Percentiles rank a stretch among this genome's conserved stretches.
phyloP scores from a whole-genome alignment of 2,113 vertebrate species.

The Apistogramma diplotaenia region DNA sequence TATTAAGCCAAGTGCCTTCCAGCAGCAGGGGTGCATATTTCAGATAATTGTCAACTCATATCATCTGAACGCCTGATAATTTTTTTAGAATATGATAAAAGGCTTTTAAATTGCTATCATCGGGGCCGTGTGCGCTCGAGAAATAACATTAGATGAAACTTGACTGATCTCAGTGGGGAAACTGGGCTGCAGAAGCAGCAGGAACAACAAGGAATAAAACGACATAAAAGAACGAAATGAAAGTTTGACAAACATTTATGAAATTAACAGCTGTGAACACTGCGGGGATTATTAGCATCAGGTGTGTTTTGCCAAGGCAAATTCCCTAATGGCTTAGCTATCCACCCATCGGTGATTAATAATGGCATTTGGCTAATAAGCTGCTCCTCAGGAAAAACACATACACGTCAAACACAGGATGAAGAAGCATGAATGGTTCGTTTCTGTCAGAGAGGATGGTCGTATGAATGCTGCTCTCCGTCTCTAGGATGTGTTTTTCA shows the following conservation, averaged over 20 bases:
- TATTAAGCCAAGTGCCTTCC: not conserved
- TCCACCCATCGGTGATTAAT: slow-evolving; percentile 29
- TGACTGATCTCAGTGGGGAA: slow-evolving; percentile 36
- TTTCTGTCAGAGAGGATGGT: not conserved
- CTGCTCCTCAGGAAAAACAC: not conserved
- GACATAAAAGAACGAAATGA: not conserved
- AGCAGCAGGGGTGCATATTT: slow-evolving; percentile 19
- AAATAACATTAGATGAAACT: slow-evolving; percentile 27
- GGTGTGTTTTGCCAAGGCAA: not conserved
- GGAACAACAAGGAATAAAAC: not conserved
- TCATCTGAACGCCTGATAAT: slow-evolving; percentile 6
- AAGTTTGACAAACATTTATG: slow-evolving; percentile 6
- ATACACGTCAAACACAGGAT: slow-evolving; percentile 2
- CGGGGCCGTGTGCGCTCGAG: not conserved
- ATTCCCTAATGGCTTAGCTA: not conserved
- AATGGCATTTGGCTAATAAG: slow-evolving; percentile 25
- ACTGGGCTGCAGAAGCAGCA: not conserved
- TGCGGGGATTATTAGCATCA: not conserved
- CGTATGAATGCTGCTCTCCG: not conserved
- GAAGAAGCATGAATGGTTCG: not conserved
- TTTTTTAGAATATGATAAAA: slow-evolving; percentile 3
- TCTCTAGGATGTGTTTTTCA: not conserved
- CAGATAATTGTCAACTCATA: not conserved
- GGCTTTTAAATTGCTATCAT: not conserved
- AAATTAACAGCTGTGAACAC: not conserved